Base-by-base conservation (phyloP, 2,113 vertebrate species). In the Pelvicachromis taeniatus region DNA sequence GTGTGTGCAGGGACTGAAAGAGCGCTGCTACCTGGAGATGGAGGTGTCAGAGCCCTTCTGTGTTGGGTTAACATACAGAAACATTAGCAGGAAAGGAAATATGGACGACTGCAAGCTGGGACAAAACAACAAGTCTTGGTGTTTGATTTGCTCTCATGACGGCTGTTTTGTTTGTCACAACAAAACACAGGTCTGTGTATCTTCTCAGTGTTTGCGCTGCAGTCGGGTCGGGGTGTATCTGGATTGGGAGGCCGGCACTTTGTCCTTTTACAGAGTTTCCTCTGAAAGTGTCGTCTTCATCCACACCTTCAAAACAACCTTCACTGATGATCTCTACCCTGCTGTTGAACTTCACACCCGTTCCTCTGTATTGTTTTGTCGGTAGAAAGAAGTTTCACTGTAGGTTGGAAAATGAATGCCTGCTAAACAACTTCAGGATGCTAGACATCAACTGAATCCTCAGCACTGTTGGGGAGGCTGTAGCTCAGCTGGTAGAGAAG, bases 211-310 rank as follows among this genome's bases (percentile, higher is more conserved):
- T 4, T 77, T 68, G 1, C 85, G 82, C 14, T 88, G 9, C 17
- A 89, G 1, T 81, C 80, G 61, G 16, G n/a, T 90, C 4, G 93
- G 85, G 4, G 70, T 94, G 17, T 92, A 91, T 80, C 82, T 95
- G 35, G 92, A 93, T 4, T 16, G 9, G 14, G 48, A 82, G 2
- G 83, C 65, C 2, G 82, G 75, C 4, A 84, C 23, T 63, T 79
- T 95, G 38, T 91, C 92, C 10, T 95, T 92, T 83, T 95, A 93
- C 86, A 89, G 81, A 56, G 87, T 89, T 38, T 45, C 5, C 5
- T 54, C 83, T 2, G 82, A 87, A 1, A 87, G 23, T 12, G 11
- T 3, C 50, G 55, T 11, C 0, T 82, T 3, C 52, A 68, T 90
- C 3, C 8, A 88, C 3, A 94, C 89, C n/a, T 93, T 77, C 82